phyloP scores from a whole-genome alignment of 2,113 vertebrate genomes.

The Marmota monax region DNA sequence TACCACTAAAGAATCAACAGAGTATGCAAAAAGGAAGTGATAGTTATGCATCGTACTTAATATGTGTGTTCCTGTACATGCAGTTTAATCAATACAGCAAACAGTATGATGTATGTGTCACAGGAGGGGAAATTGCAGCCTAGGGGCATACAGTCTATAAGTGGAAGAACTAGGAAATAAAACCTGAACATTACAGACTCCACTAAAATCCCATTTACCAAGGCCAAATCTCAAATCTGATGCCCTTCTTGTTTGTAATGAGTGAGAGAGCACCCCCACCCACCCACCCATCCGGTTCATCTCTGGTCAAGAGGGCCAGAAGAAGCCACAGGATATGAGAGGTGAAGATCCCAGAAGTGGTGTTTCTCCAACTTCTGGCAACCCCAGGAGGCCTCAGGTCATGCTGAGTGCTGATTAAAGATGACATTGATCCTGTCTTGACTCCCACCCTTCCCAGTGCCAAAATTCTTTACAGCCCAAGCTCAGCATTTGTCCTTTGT shows the following conservation, averaged over 20 bases:
- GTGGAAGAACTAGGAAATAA: background rate
- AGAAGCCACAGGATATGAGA: background rate
- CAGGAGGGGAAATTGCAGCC: background rate
- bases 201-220: background rate
- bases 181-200: background rate
- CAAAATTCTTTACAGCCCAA: background rate
- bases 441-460: too few species aligned
- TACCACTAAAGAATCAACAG: background rate
- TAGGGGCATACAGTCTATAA: too few species aligned
- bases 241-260: rapidly evolving
- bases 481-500: too few species aligned
- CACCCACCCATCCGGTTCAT: rapidly evolving
- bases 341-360: background rate
- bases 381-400: too few species aligned
- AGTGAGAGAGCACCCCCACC: rapidly evolving
- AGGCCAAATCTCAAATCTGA: background rate
- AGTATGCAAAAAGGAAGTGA: background rate
- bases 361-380: rapidly evolving
- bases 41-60: background rate
- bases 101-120: rapidly evolving
- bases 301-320: background rate
- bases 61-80: background rate
- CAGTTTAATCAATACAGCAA: background rate
- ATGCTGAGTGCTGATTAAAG: rapidly evolving
- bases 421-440: rapidly evolving